phyloP scores from a whole-genome alignment of 2,888 invertebrate species.

The Prosapia bicincta region DNA sequence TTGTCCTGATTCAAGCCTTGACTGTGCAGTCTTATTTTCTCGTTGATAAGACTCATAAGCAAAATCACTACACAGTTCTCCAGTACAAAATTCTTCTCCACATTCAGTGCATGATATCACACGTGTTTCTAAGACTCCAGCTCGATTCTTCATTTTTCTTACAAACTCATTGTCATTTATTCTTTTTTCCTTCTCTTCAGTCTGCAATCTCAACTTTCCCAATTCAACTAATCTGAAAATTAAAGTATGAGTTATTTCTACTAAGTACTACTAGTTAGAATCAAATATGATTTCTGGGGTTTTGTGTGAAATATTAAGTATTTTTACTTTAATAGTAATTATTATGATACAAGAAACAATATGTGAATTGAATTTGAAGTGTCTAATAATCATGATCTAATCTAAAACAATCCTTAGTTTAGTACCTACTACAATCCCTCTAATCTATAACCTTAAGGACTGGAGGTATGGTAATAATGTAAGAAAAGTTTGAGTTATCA shows the following conservation, averaged over 20 bases:
- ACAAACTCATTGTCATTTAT: slow-evolving; percentile 61
- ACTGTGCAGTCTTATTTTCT: slow-evolving; percentile 12
- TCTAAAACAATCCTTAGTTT: too few species aligned
- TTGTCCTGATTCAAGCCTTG: slow-evolving; percentile 15
- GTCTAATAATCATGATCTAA: too few species aligned
- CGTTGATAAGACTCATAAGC: slow-evolving; percentile 54
- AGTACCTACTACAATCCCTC: too few species aligned
- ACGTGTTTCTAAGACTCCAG: slow-evolving; percentile 75
- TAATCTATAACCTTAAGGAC: too few species aligned
- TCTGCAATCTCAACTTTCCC: slow-evolving; percentile 72
- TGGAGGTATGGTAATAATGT: too few species aligned
- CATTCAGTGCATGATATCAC: slow-evolving; percentile 74
- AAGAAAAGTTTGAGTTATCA: too few species aligned
- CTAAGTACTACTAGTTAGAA: too few species aligned
- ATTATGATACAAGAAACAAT: too few species aligned
- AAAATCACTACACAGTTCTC: slow-evolving; percentile 55
- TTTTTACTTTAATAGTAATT: too few species aligned
- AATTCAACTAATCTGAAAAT: slow-evolving; percentile 68
- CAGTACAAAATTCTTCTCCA: slow-evolving; percentile 81
- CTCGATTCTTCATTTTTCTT: slow-evolving; percentile 72
- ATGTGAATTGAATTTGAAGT: too few species aligned
- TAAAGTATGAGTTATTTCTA: not conserved
- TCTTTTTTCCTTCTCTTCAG: slow-evolving; percentile 66
- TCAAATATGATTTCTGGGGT: too few species aligned
- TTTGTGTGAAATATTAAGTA: too few species aligned